phyloP scores from a whole-genome alignment of 2,888 invertebrate genomes.

The Congeria kusceri region DNA sequence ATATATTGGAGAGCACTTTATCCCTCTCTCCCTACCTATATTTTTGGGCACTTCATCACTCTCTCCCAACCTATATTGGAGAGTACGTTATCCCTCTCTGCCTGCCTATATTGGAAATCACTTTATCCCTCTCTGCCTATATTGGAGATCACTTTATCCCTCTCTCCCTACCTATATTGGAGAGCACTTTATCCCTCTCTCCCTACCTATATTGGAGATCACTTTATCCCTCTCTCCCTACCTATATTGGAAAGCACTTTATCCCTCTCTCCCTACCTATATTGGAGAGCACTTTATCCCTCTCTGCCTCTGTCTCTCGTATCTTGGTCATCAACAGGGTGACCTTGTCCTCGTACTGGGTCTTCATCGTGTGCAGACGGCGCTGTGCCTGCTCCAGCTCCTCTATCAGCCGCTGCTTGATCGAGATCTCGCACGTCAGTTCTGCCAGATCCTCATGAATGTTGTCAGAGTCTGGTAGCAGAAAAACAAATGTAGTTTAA shows the following conservation, averaged over 20 bases:
- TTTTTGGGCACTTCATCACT: constrained; percentile 92
- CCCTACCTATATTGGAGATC: constrained; percentile 88
- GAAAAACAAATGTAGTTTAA: no score
- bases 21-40: no score
- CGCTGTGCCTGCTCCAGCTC: constrained; percentile 96
- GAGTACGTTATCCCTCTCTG: constrained; percentile 94
- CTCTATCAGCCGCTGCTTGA: constrained; percentile 97
- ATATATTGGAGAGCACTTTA: no score
- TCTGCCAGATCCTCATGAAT: constrained; percentile 93
- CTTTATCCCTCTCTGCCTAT: constrained; percentile 91
- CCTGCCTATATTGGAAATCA: constrained; percentile 89
- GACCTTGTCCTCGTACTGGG: constrained; percentile 97
- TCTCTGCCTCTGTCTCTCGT: constrained; percentile 94
- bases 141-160: constrained; percentile 92
- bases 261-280: constrained; percentile 90
- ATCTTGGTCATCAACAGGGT: constrained; percentile 93
- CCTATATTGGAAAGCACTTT: constrained; percentile 89
- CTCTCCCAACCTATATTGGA: constrained; percentile 88
- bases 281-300: constrained; percentile 92
- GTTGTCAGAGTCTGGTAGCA: constrained; percentile 77
- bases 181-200: constrained; percentile 94
- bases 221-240: constrained; percentile 95
- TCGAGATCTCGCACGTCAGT: constrained; percentile 96
- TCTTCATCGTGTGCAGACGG: constrained; percentile 92
- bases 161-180: constrained; percentile 88